These are phyloP conservation scores for Andrena fulva DNA, from an alignment of 2,888 invertebrate genomes.

Conservation along the genomic window DNA sequence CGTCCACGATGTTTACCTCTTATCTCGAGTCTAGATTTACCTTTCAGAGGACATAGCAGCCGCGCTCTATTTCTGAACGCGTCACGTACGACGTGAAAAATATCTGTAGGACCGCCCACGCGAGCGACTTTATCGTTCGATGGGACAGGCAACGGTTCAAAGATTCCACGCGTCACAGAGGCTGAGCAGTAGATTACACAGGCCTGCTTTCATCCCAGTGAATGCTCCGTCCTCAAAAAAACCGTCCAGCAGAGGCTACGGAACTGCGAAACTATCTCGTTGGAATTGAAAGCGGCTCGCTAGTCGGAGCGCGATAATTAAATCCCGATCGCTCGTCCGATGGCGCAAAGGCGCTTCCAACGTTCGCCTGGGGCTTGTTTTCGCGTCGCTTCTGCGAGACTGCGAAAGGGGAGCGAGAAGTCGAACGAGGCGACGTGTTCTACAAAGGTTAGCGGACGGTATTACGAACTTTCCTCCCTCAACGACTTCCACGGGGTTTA, in stretches of 20 bases:
- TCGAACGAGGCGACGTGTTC: conserved; percentile 3
- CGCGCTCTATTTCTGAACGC: background rate
- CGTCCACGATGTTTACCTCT: background rate
- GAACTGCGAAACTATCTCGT: background rate
- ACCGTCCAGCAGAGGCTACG: no score
- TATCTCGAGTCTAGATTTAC: conserved; percentile 26
- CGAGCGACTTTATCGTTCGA: conserved; percentile 1
- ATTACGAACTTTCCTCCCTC: background rate
- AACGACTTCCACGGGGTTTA: conserved; percentile 24
- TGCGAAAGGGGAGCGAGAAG: background rate
- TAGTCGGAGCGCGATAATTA: background rate
- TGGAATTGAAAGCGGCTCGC: background rate
- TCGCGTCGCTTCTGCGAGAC: background rate
- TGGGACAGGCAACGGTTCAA: conserved; percentile 2
- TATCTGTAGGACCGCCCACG: background rate
- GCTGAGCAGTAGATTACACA: no score
- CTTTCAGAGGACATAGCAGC: background rate
- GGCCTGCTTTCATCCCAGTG: no score
- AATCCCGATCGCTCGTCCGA: background rate
- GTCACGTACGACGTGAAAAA: background rate
- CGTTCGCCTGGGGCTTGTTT: background rate
- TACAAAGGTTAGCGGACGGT: conserved; percentile 25
- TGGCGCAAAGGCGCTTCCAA: background rate
- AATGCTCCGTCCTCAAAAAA: no score
- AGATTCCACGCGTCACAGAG: conserved; percentile 5